Percentiles rank a stretch among this genome's conserved stretches.
Evolutionary conservation across 1,140 invertebrate species (phyloP).

Genomic region (Doryteuthis pealeii): DNA sequence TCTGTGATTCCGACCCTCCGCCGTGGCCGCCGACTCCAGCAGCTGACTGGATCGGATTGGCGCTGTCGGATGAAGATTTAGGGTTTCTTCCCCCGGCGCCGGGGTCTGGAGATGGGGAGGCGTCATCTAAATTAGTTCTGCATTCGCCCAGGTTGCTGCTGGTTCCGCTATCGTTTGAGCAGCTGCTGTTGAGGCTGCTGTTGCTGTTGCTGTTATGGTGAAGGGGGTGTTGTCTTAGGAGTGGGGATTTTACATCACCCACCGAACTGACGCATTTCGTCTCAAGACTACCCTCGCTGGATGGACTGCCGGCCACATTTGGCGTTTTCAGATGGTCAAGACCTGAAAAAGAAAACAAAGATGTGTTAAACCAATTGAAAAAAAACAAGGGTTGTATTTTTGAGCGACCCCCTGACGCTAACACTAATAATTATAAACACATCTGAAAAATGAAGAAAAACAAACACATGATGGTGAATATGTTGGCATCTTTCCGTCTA

Average conservation of each 20-base stretch:
- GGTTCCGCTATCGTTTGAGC: neutral
- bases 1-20: slow-evolving; percentile 28
- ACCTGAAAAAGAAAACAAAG: neutral
- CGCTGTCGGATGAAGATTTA: neutral
- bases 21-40: neutral
- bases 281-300: neutral
- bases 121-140: too few relatives aligned
- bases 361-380: too few relatives aligned
- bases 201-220: neutral
- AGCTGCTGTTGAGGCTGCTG: slow-evolving; percentile 2
- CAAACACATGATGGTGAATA: too few relatives aligned
- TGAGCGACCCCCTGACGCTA: too few relatives aligned
- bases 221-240: neutral
- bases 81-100: neutral
- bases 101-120: too few relatives aligned
- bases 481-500: too few relatives aligned
- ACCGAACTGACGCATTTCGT: neutral
- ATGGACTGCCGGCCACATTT: neutral
- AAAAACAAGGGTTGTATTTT: too few relatives aligned
- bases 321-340: neutral
- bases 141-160: neutral
- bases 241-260: neutral
- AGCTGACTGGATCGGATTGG: neutral
- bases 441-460: too few relatives aligned
- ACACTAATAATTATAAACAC: too few relatives aligned